Percentiles rank a stretch among this genome's conserved stretches.
phyloP scores from a whole-genome alignment of 2,113 vertebrate species.

The Dipodomys stephensi region DNA sequence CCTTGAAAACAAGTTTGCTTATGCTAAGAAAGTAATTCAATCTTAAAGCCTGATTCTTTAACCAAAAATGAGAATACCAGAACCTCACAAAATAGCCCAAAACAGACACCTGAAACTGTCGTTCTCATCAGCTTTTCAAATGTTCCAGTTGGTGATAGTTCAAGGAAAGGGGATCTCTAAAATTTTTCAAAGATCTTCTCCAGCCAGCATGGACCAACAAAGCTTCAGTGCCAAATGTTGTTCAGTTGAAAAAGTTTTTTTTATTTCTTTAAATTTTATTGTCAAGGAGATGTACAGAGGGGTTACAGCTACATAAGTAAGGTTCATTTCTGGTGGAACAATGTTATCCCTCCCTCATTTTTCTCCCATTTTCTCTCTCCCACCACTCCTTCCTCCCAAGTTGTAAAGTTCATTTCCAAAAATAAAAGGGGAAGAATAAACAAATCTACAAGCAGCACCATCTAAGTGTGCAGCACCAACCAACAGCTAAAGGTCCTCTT shows the following conservation, averaged over 20 bases:
- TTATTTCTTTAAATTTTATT: no score
- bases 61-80: not conserved
- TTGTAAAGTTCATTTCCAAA: not conserved
- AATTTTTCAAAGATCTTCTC: not conserved
- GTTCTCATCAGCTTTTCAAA: not conserved
- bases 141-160: not conserved
- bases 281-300: no score
- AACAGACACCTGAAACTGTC: no score
- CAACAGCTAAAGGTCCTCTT: not conserved
- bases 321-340: no score
- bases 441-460: not conserved
- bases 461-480: not conserved
- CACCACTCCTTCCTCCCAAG: no score
- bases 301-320: no score
- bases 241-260: no score
- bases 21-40: not conserved
- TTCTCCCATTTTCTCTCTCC: no score
- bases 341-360: no score
- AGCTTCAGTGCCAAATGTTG: not conserved
- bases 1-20: not conserved
- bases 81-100: not conserved
- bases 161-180: not conserved
- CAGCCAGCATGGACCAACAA: not conserved
- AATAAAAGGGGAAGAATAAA: constrained; percentile 2
- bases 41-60: not conserved